These are phyloP conservation scores for Phaedon cochleariae DNA, from an alignment of 2,888 invertebrate genomes.

Conservation along the genomic window DNA sequence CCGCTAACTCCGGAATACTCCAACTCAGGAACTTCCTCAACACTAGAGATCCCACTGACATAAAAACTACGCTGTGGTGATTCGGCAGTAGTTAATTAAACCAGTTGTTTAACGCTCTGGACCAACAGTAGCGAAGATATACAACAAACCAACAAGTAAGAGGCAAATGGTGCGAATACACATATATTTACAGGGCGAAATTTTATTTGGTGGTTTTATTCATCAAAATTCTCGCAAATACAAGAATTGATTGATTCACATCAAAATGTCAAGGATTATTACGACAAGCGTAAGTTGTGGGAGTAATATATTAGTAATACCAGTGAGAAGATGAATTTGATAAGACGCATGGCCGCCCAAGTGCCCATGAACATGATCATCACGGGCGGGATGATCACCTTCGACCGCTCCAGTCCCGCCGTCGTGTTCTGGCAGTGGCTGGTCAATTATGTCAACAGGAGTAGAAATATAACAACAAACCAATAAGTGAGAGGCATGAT, in stretches of 20 bases:
- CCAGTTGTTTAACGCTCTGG: conserved; percentile 97
- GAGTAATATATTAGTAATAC: too few species aligned
- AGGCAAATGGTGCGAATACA: too few species aligned
- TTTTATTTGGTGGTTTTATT: too few species aligned
- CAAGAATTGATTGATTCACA: too few species aligned
- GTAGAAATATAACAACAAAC: conserved; percentile 79
- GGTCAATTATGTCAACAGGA: conserved; percentile 97
- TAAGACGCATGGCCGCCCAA: conserved; percentile 98
- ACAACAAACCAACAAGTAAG: conserved; percentile 69
- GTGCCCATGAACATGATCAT: conserved; percentile 97
- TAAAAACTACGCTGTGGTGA: conserved; percentile 90
- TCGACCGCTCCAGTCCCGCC: conserved; percentile 90
- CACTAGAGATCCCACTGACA: too few species aligned
- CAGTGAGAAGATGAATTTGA: conserved; percentile 91
- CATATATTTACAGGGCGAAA: too few species aligned
- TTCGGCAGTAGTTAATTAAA: conserved; percentile 96
- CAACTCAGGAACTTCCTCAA: too few species aligned
- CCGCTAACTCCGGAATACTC: too few species aligned
- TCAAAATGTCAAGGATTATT: too few species aligned
- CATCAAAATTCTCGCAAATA: too few species aligned
- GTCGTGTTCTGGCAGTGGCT: conserved; percentile 97
- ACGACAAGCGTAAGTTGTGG: too few species aligned
- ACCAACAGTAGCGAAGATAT: conserved; percentile 95
- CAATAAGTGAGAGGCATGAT: conserved; percentile 61
- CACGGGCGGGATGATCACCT: conserved; percentile 97